A percentile compares a stretch with the other conserved stretches of the same genome.
Conservation (phyloP, 2,113 vertebrate genomes). For the Ictidomys tridecemlineatus region DNA sequence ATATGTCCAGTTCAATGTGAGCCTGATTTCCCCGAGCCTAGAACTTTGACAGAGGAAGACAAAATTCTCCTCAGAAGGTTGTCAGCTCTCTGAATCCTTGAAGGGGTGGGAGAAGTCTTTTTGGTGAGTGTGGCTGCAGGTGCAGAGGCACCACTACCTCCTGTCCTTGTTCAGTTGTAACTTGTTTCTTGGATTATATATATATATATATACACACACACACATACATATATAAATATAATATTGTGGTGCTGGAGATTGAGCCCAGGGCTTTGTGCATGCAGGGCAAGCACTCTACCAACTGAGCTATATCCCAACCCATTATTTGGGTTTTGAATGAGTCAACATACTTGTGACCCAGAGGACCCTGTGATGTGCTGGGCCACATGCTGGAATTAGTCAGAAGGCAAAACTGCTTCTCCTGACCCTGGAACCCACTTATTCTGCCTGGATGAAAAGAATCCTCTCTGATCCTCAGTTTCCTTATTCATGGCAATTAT, state of each 20-base stretch:
- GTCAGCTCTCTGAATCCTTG: background rate
- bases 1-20: background rate
- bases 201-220: too few relatives aligned
- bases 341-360: slow-evolving; percentile 33
- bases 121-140: background rate
- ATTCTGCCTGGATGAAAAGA: slow-evolving; percentile 3
- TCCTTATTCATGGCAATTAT: background rate
- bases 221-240: too few relatives aligned
- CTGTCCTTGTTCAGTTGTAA: background rate
- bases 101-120: background rate
- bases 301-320: too few relatives aligned
- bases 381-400: slow-evolving; percentile 11
- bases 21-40: background rate
- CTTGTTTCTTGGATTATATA: background rate
- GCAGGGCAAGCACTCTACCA: too few relatives aligned
- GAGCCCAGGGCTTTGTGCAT: too few relatives aligned
- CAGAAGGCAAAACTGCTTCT: background rate
- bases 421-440: background rate
- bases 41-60: background rate
- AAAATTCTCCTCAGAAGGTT: slow-evolving; percentile 19
- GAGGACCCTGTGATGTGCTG: background rate
- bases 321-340: slow-evolving; percentile 50
- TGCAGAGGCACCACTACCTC: background rate
- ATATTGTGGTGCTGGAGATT: too few relatives aligned
- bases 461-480: background rate